phyloP scores from a whole-genome alignment of 92 coral and sea anemone genomes.

The Plumapathes pennacea region DNA sequence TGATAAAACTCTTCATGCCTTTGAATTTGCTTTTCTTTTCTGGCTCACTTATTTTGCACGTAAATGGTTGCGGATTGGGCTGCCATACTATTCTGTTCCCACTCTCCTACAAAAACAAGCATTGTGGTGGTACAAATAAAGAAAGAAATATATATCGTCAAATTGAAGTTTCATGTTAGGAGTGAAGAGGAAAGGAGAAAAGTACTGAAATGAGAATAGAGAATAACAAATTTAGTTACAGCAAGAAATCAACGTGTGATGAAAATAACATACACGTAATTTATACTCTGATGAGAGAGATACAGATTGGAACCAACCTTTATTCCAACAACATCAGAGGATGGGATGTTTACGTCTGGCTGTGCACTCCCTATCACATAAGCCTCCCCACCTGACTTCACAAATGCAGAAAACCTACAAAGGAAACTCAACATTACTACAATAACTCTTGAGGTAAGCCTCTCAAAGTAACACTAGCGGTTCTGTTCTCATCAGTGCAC shows the following conservation, averaged over 20 bases:
- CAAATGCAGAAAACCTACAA: slow-evolving; percentile 88
- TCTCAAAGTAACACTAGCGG: too few relatives aligned
- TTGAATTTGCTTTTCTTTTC: slow-evolving; percentile 97
- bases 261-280: not conserved
- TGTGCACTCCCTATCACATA: slow-evolving; percentile 78
- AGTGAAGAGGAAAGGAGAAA: too few relatives aligned
- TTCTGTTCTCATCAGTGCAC: too few relatives aligned
- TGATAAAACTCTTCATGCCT: slow-evolving; percentile 96
- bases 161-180: too few relatives aligned
- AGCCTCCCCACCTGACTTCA: slow-evolving; percentile 98
- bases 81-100: slow-evolving; percentile 70
- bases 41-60: slow-evolving; percentile 76
- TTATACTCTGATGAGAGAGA: not conserved
- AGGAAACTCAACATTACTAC: too few relatives aligned
- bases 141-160: too few relatives aligned
- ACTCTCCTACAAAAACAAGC: slow-evolving; percentile 60
- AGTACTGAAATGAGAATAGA: too few relatives aligned
- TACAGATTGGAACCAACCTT: slow-evolving; percentile 48
- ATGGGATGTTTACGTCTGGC: slow-evolving; percentile 61
- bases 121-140: not conserved
- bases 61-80: slow-evolving; percentile 63
- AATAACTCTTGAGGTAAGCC: too few relatives aligned
- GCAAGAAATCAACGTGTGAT: not conserved
- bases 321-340: slow-evolving; percentile 61
- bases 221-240: not conserved